phyloP scores from a whole-genome alignment of 1,140 invertebrate species.

The Tetragnatha versicolor region DNA sequence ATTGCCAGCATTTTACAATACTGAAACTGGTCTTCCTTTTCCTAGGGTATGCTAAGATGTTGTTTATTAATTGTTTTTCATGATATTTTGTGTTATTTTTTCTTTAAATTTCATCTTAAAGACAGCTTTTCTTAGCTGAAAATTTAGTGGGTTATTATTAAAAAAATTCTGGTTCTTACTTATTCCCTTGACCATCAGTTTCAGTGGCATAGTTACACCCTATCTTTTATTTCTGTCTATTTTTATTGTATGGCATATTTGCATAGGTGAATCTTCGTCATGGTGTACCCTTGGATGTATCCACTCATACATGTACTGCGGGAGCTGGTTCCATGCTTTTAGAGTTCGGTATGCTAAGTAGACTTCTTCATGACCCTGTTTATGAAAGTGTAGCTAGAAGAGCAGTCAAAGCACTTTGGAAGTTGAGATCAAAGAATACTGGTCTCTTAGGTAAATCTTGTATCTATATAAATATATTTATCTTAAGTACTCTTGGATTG shows the following conservation, averaged over 20 bases:
- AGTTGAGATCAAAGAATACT: conserved; percentile 69
- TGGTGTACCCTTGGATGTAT: conserved; percentile 68
- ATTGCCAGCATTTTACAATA: conserved; percentile 72
- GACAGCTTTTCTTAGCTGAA: too few relatives aligned
- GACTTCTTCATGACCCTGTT: conserved; percentile 71
- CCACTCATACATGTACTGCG: conserved; percentile 74
- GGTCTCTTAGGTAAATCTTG: conserved; percentile 70
- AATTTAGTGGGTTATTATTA: too few relatives aligned
- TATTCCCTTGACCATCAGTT: too few relatives aligned
- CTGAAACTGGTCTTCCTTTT: conserved; percentile 70
- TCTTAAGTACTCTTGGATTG: too few relatives aligned
- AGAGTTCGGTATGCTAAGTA: conserved; percentile 73
- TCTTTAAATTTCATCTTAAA: conserved; percentile 12
- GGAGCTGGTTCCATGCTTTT: conserved; percentile 73
- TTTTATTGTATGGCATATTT: too few relatives aligned
- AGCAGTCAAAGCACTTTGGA: conserved; percentile 70
- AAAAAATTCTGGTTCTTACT: too few relatives aligned
- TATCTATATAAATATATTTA: background rate
- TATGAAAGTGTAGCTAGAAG: conserved; percentile 71
- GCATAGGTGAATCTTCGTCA: conserved; percentile 70
- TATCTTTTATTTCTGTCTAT: too few relatives aligned
- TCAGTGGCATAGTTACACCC: too few relatives aligned
- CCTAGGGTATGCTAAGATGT: conserved; percentile 68
- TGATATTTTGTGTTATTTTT: conserved; percentile 34
- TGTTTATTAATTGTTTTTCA: conserved; percentile 13